A percentile compares a stretch with the other conserved stretches of the same genome.
These are phyloP conservation scores for Crocodylus rhombifer DNA, from an alignment of 2,797 vertebrate genomes.

Conservation along the genomic window DNA sequence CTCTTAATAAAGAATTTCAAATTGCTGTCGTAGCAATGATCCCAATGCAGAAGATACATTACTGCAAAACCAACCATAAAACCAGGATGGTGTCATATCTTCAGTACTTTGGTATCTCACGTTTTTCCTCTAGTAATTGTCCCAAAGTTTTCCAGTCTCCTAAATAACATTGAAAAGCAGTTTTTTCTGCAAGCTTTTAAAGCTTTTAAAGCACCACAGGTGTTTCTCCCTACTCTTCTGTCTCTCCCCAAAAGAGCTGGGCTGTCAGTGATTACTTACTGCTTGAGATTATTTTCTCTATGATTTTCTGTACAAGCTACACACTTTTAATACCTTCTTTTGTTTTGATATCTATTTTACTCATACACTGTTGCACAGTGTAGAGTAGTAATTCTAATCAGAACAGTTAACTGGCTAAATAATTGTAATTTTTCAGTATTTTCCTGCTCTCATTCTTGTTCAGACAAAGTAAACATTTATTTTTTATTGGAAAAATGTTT, in stretches of 20 bases:
- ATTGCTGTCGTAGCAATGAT: neutral
- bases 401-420: rapidly evolving
- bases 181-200: slow-evolving; percentile 49
- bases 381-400: neutral
- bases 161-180: neutral
- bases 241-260: slow-evolving; percentile 21
- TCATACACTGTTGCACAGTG: neutral
- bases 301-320: neutral
- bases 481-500: neutral
- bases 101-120: neutral
- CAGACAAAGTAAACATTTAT: too few relatives aligned
- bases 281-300: slow-evolving; percentile 32
- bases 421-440: neutral
- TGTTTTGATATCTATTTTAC: neutral
- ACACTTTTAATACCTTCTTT: neutral
- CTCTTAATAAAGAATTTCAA: neutral
- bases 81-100: neutral
- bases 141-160: neutral
- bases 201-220: slow-evolving; percentile 36
- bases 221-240: slow-evolving; percentile 11
- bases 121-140: neutral
- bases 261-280: slow-evolving; percentile 51
- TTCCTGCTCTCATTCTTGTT: neutral
- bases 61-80: neutral
- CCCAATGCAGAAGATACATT: neutral